Base-by-base conservation (phyloP, 2,113 vertebrate genomes). In the Zosterops pallidus region DNA sequence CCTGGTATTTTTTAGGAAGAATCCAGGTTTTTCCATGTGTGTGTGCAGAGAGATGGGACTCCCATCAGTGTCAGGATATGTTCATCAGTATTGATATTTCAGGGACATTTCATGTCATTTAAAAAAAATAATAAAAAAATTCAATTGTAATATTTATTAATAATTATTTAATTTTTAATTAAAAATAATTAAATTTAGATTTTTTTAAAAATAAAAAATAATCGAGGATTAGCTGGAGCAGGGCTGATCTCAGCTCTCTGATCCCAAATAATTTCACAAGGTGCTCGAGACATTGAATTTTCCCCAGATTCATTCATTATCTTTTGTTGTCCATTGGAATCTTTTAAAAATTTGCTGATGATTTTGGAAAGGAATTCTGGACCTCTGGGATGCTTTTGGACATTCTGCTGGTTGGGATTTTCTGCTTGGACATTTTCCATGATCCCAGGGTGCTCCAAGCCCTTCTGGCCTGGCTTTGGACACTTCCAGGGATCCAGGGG, bases 381-480 rank as follows among this genome's bases (percentile, higher is more conserved):
- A 23, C 23, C 29, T 31, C 18, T 37, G n/a, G 26, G 17, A 16
- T 60, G n/a, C 1, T 57, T 68, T 57, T 8, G 56, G 35, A 14
- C 4, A 5, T 28, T 60, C 46, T 80, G 29, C 35, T 60, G 28
- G 6, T 3, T 5, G 2, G 20, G 35, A 37, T 42, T 20, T 62
- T 44, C 37, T 46, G 39, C 52, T 65, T 24, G 35, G 60, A 26
- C 60, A 35, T 3, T n/a, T 39, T 19, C 42, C 5, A 4, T 25
- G 1, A 9, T 7, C n/a, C 2, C 46, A 37, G 37, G 59, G 2
- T 6, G 11, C 19, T 35, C 62, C 42, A 24, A 75, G 22, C 13
- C 14, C 33, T 2, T 24, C 46, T 53, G 67, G 0, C n/a, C 23
- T n/a, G 53, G 2, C 14, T 28, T 39, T 3, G 31, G 5, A 12